Percentiles rank a stretch among this genome's conserved stretches.
These are phyloP conservation scores for Porites evermanni DNA, from an alignment of 92 coral and sea anemone species.

Conservation along the genomic window DNA sequence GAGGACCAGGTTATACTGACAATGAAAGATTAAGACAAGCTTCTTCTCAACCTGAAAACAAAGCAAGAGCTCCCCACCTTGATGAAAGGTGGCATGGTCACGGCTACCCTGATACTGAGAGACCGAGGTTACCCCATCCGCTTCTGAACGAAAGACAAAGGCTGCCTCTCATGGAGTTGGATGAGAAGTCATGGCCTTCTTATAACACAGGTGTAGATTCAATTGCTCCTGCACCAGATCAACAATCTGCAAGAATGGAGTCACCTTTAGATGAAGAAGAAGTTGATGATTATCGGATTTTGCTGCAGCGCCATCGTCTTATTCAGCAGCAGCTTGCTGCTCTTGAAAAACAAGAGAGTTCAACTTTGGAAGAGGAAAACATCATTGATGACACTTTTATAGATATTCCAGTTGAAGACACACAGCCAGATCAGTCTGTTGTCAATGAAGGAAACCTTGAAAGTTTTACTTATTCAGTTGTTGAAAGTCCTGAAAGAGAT, in stretches of 20 bases:
- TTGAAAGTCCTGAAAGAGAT: background rate
- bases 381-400: constrained; percentile 91
- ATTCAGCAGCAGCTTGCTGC: constrained; percentile 91
- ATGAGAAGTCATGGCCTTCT: constrained; percentile 1
- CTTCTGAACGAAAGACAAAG: constrained; percentile 1
- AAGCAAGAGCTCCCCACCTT: background rate
- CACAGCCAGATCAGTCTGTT: background rate
- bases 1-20: background rate
- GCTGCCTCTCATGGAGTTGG: constrained; percentile 26
- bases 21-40: constrained; percentile 11
- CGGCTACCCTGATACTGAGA: constrained; percentile 2
- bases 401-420: constrained; percentile 87
- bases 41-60: background rate
- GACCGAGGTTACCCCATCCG: constrained; percentile 30
- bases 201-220: background rate
- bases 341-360: constrained; percentile 77
- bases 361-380: constrained; percentile 60
- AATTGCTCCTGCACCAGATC: background rate
- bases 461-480: background rate
- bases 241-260: constrained; percentile 32
- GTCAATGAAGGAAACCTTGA: background rate
- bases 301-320: constrained; percentile 86
- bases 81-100: constrained; percentile 30
- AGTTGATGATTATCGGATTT: constrained; percentile 78
- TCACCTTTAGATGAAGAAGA: constrained; percentile 56